A percentile compares a stretch with the other conserved stretches of the same genome.
These are phyloP conservation scores for Coccyzus lansbergi DNA, from an alignment of 2,797 vertebrate species.

Conservation along the genomic window DNA sequence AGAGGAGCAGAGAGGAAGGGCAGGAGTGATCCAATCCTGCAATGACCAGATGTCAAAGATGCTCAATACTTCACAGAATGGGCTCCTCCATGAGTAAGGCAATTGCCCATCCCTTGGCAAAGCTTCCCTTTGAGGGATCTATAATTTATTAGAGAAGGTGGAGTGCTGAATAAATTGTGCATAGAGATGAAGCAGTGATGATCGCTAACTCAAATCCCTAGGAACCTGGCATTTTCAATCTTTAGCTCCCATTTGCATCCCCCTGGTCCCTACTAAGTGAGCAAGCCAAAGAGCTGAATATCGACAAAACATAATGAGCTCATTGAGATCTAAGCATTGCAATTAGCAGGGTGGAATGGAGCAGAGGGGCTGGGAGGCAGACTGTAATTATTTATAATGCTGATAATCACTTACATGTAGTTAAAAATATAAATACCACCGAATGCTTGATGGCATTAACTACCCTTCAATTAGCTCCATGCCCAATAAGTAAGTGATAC, in stretches of 20 bases:
- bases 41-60: constrained; percentile 47
- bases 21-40: constrained; percentile 36
- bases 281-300: constrained; percentile 65
- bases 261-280: constrained; percentile 32
- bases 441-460: constrained; percentile 37
- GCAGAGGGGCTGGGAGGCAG: constrained; percentile 68
- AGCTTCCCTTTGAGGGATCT: constrained; percentile 60
- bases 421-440: constrained; percentile 68
- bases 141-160: constrained; percentile 69
- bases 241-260: constrained; percentile 54
- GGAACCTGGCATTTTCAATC: constrained; percentile 66
- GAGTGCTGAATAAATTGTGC: constrained; percentile 63
- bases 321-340: constrained; percentile 66
- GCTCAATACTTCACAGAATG: neutral
- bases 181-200: constrained; percentile 37
- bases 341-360: constrained; percentile 67
- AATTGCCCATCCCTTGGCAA: constrained; percentile 56
- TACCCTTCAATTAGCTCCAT: constrained; percentile 40
- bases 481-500: constrained; percentile 2
- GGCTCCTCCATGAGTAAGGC: neutral
- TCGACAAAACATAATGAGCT: constrained; percentile 68
- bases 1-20: constrained; percentile 2
- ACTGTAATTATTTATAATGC: constrained; percentile 69
- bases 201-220: constrained; percentile 50
- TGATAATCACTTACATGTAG: constrained; percentile 67